Conservation (phyloP, 2,113 vertebrate species). For the Herpailurus yagouaroundi region DNA sequence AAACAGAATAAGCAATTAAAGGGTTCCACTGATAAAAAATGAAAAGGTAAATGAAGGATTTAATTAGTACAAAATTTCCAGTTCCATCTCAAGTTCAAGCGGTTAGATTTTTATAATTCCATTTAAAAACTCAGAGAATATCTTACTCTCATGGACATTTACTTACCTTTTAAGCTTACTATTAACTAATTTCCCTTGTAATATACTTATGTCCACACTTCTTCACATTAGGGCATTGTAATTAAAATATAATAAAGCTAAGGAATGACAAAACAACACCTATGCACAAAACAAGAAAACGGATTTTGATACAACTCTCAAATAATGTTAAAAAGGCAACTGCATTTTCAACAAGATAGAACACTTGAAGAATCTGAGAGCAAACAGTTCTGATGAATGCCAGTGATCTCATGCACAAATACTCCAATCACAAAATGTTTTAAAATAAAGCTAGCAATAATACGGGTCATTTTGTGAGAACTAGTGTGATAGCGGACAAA, state of each 20-base stretch:
- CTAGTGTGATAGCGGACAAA: slow-evolving; percentile 44
- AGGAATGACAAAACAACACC: slow-evolving; percentile 80
- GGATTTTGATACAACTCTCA: slow-evolving; percentile 80
- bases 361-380: slow-evolving; percentile 79
- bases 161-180: slow-evolving; percentile 87
- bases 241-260: slow-evolving; percentile 78
- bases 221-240: slow-evolving; percentile 80
- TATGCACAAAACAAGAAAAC: slow-evolving; percentile 83
- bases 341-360: slow-evolving; percentile 83
- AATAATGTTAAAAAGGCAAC: slow-evolving; percentile 82
- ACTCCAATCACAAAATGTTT: slow-evolving; percentile 78
- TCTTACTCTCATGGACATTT: slow-evolving; percentile 76
- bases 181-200: slow-evolving; percentile 83
- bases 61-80: slow-evolving; percentile 80
- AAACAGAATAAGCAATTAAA: slow-evolving; percentile 66
- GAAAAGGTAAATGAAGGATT: slow-evolving; percentile 59
- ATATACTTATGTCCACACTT: slow-evolving; percentile 80
- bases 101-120: slow-evolving; percentile 70
- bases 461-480: slow-evolving; percentile 66
- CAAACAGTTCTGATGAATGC: slow-evolving; percentile 80
- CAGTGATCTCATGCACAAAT: slow-evolving; percentile 79
- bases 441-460: slow-evolving; percentile 63
- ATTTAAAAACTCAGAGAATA: slow-evolving; percentile 71
- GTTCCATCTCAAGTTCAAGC: slow-evolving; percentile 79
- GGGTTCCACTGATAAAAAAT: slow-evolving; percentile 66